These are phyloP conservation scores for Chaunax sp. DNA, from an alignment of 2,797 vertebrate species.

Conservation along the genomic window DNA sequence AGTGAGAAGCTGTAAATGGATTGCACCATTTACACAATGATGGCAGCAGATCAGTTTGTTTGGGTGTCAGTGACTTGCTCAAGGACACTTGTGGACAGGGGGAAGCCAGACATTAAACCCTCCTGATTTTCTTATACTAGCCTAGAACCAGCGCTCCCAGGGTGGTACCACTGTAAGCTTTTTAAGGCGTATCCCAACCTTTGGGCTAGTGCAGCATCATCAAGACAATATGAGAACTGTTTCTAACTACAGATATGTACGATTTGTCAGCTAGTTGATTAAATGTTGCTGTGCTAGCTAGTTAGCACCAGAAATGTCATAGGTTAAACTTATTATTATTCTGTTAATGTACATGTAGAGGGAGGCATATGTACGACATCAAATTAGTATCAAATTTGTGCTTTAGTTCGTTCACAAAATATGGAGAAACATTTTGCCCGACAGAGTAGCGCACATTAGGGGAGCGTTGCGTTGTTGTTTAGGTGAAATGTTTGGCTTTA, in stretches of 20 bases:
- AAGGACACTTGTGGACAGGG: neutral
- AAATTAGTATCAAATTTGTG: too few species aligned
- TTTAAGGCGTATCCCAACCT: neutral
- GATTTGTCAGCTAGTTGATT: too few species aligned
- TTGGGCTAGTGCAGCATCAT: too few species aligned
- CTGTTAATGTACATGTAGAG: neutral
- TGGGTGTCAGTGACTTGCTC: neutral
- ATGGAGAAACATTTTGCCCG: too few species aligned
- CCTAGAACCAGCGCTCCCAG: neutral
- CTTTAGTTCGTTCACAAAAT: too few species aligned
- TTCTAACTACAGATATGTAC: too few species aligned
- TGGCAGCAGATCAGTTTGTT: neutral
- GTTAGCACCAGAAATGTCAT: neutral
- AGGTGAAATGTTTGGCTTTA: too few species aligned
- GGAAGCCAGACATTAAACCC: neutral
- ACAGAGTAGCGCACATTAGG: too few species aligned
- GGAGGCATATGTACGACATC: too few species aligned
- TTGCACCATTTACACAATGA: neutral
- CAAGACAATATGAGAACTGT: too few species aligned
- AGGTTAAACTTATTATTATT: neutral
- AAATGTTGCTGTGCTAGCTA: too few species aligned
- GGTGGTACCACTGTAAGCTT: neutral
- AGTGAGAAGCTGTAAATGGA: constrained; percentile 18
- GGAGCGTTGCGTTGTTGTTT: too few species aligned
- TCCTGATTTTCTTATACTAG: neutral